Evolutionary conservation across 2,113 vertebrate species (phyloP).

Genomic region (Malurus melanocephalus): DNA sequence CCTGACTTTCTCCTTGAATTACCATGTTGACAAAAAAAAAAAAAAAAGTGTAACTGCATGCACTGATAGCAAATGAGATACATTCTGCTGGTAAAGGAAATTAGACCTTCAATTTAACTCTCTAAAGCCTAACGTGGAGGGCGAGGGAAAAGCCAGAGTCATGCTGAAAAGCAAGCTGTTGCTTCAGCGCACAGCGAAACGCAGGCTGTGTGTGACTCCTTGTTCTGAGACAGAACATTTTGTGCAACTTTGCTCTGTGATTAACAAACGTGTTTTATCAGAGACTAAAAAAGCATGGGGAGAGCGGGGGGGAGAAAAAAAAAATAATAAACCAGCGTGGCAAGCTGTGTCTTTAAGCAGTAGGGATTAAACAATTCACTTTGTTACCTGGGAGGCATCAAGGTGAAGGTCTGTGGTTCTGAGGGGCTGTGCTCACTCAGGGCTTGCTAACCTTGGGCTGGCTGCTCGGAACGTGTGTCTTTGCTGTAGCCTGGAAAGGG

Average conservation of each 20-base stretch:
- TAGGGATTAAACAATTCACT: conserved; percentile 55
- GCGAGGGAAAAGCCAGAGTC: conserved; percentile 45
- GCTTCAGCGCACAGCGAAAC: not conserved
- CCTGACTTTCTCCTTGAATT: conserved; percentile 71
- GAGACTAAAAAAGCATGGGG: not conserved
- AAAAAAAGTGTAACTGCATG: conserved; percentile 52
- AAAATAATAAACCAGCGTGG: not conserved
- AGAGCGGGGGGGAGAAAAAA: too few relatives aligned
- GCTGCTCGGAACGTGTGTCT: conserved; percentile 56
- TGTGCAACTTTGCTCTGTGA: conserved; percentile 55
- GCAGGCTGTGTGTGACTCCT: conserved; percentile 28
- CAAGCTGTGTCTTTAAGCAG: conserved; percentile 50
- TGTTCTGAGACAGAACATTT: conserved; percentile 52
- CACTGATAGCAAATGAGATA: conserved; percentile 66
- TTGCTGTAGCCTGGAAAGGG: conserved; percentile 66
- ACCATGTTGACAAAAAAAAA: conserved; percentile 57
- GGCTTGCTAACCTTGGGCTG: conserved; percentile 70
- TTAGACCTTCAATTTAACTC: conserved; percentile 67
- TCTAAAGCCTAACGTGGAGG: conserved; percentile 45
- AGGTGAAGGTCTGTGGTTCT: conserved; percentile 48
- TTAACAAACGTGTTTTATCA: too few relatives aligned
- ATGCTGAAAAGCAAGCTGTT: conserved; percentile 68
- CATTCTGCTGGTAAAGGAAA: conserved; percentile 66
- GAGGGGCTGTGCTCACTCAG: conserved; percentile 32
- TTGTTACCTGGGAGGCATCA: conserved; percentile 54